These are phyloP conservation scores for Eledone cirrhosa DNA, from an alignment of 2,888 invertebrate species.

Conservation along the genomic window DNA sequence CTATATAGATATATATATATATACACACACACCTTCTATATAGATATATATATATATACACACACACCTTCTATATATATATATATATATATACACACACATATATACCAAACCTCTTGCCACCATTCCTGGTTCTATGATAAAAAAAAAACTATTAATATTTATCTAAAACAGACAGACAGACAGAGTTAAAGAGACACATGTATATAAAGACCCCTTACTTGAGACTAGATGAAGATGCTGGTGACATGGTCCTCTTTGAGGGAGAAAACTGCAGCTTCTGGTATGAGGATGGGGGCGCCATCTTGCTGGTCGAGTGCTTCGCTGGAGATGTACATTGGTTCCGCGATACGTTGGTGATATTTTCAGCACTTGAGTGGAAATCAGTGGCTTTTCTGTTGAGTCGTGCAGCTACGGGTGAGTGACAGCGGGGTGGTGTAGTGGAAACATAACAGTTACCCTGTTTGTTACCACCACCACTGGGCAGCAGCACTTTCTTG, in stretches of 20 bases:
- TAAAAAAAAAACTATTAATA: no score
- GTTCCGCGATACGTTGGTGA: neutral
- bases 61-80: no score
- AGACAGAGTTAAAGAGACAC: no score
- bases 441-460: neutral
- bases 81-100: no score
- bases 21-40: no score
- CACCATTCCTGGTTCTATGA: no score
- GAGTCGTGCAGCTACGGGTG: neutral
- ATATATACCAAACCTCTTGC: no score
- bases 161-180: no score
- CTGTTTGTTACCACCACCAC: neutral
- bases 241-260: neutral
- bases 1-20: no score
- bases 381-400: neutral
- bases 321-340: neutral
- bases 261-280: neutral
- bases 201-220: no score
- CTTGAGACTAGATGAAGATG: constrained; percentile 15
- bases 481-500: neutral
- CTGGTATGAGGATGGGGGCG: neutral
- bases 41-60: no score
- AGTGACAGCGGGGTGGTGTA: neutral
- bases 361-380: constrained; percentile 9
- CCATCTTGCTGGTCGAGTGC: neutral